phyloP scores from a whole-genome alignment of 1,140 invertebrate species.

The Scaptomyza hsui region DNA sequence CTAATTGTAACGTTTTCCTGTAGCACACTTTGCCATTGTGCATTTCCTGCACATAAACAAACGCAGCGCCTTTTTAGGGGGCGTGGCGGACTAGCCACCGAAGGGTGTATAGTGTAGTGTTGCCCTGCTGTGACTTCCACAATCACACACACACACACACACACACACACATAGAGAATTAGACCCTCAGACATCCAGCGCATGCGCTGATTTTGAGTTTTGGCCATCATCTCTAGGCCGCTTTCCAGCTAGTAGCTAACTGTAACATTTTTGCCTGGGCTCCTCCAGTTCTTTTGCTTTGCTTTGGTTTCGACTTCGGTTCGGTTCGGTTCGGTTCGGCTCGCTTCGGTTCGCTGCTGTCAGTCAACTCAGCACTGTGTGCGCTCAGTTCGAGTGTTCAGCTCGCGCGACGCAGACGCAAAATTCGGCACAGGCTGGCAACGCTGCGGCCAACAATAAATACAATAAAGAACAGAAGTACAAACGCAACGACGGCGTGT shows the following conservation, averaged over 20 bases:
- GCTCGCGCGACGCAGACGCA: conserved; percentile 65
- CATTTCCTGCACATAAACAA: conserved; percentile 80
- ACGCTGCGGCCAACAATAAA: conserved; percentile 46
- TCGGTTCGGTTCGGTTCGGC: conserved; percentile 28
- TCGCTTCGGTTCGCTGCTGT: conserved; percentile 29
- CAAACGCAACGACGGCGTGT: neutral
- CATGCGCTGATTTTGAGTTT: conserved; percentile 18
- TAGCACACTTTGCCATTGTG: conserved; percentile 67
- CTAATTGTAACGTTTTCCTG: conserved; percentile 70
- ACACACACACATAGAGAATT: neutral
- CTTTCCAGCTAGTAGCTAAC: conserved; percentile 41
- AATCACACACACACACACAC: conserved; percentile 4
- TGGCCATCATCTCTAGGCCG: conserved; percentile 4
- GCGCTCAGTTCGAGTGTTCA: conserved; percentile 71
- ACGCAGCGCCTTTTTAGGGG: conserved; percentile 13
- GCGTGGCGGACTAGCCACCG: neutral
- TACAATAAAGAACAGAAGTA: conserved; percentile 10
- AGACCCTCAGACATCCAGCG: conserved; percentile 37
- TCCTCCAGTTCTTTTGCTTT: conserved; percentile 13
- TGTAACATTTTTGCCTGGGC: conserved; percentile 23
- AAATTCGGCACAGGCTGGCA: conserved; percentile 62
- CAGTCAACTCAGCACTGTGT: conserved; percentile 1
- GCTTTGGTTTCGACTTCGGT: neutral
- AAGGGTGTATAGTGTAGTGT: neutral
- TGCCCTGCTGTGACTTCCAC: conserved; percentile 30